Evolutionary conservation across 2,888 invertebrate genomes (phyloP).

Genomic region (Brachynemurus nebulosus): DNA sequence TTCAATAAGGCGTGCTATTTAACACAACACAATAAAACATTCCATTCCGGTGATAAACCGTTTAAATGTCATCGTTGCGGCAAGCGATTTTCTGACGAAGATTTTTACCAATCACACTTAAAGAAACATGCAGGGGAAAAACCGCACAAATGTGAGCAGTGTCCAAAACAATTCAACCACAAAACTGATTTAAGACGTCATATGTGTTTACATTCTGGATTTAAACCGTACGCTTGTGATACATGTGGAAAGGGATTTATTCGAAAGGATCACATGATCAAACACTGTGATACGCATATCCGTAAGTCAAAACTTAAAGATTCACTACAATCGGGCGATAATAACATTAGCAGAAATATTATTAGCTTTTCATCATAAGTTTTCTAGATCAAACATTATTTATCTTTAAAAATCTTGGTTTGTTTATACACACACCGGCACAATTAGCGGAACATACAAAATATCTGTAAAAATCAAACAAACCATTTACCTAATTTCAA

Average conservation of each 20-base stretch:
- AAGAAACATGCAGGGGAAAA: constrained; percentile 70
- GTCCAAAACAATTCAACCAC: constrained; percentile 82
- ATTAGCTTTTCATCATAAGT: too few species aligned
- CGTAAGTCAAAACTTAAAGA: too few species aligned
- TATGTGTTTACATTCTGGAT: constrained; percentile 75
- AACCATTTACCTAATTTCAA: too few species aligned
- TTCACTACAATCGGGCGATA: too few species aligned
- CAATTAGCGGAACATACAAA: too few species aligned
- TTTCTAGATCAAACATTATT: too few species aligned
- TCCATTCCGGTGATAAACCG: constrained; percentile 75
- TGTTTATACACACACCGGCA: too few species aligned
- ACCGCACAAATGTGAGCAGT: constrained; percentile 71
- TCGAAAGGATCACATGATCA: constrained; percentile 82
- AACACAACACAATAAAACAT: constrained; percentile 82
- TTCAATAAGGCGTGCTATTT: constrained; percentile 80
- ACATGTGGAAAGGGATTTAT: constrained; percentile 79
- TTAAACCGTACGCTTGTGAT: constrained; percentile 69
- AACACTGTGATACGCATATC: constrained; percentile 73
- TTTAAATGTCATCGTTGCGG: constrained; percentile 76
- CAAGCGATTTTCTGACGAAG: constrained; percentile 63
- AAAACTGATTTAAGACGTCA: constrained; percentile 80
- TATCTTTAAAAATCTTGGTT: too few species aligned
- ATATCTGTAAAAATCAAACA: too few species aligned
- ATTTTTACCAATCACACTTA: constrained; percentile 57
- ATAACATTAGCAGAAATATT: too few species aligned